Evolutionary conservation across 2,797 vertebrate genomes (phyloP).

Genomic region (Galaxias olidus): DNA sequence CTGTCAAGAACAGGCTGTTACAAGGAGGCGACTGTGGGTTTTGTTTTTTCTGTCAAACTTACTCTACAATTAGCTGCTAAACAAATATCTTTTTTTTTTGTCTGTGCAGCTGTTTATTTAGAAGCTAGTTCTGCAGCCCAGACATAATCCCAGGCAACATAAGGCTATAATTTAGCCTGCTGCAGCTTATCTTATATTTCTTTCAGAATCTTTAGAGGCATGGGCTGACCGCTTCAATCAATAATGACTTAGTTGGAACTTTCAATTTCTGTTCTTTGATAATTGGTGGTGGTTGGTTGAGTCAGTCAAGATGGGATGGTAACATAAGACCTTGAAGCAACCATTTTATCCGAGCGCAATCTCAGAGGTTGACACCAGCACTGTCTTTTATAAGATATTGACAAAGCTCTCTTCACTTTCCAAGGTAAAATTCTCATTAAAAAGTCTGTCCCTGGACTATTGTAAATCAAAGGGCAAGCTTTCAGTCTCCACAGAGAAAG

Average conservation of each 20-base stretch:
- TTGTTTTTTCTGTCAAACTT: conserved; percentile 23
- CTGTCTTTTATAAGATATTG: conserved; percentile 13
- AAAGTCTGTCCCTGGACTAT: not conserved
- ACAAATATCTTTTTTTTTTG: conserved; percentile 20
- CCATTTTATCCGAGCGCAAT: not conserved
- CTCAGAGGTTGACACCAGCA: not conserved
- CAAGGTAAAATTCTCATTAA: conserved; percentile 28
- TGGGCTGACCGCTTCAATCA: too few relatives aligned
- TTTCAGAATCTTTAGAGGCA: too few relatives aligned
- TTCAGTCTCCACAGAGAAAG: not conserved
- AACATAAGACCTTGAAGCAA: conserved; percentile 29
- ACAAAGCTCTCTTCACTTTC: conserved; percentile 27
- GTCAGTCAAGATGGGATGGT: not conserved
- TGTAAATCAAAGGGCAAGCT: not conserved
- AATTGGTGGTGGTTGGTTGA: conserved; percentile 1
- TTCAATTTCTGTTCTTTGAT: conserved; percentile 2
- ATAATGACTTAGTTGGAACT: too few relatives aligned
- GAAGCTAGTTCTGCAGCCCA: too few relatives aligned
- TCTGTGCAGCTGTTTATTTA: not conserved
- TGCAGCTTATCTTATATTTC: too few relatives aligned
- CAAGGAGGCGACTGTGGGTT: conserved; percentile 31
- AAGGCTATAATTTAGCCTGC: too few relatives aligned
- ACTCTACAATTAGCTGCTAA: conserved; percentile 32
- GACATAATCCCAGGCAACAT: too few relatives aligned
- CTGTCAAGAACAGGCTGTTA: conserved; percentile 32